phyloP scores from a whole-genome alignment of 2,888 invertebrate genomes.

The Eremobia ochroleuca region DNA sequence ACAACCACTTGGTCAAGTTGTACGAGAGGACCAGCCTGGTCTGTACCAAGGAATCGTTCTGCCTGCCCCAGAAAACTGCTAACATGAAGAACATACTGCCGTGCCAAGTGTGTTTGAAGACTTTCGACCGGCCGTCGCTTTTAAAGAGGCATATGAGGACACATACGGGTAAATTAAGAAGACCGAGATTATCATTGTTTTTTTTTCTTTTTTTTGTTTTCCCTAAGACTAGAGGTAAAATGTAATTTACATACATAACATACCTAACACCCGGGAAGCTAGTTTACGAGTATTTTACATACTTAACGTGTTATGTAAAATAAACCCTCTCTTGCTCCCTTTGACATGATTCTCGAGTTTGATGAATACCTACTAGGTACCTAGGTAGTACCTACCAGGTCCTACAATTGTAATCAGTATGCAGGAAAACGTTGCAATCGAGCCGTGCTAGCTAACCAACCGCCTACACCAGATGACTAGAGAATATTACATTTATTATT shows the following conservation, averaged over 20 bases:
- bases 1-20: constrained; percentile 83
- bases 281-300: too few relatives aligned
- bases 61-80: constrained; percentile 65
- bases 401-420: not conserved
- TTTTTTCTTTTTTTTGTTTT: too few relatives aligned
- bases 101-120: constrained; percentile 93
- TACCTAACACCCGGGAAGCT: too few relatives aligned
- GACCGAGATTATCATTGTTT: too few relatives aligned
- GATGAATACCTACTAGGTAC: not conserved
- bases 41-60: constrained; percentile 68
- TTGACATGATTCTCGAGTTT: not conserved
- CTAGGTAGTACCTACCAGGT: not conserved
- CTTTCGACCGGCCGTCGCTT: constrained; percentile 93
- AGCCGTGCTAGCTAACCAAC: not conserved
- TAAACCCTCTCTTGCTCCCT: not conserved
- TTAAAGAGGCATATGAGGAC: constrained; percentile 93
- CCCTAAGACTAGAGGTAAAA: not conserved
- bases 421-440: not conserved
- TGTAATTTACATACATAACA: not conserved
- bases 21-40: constrained; percentile 83
- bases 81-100: constrained; percentile 83
- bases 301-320: too few relatives aligned
- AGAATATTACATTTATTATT: not conserved
- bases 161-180: constrained; percentile 90
- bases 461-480: not conserved